phyloP scores from a whole-genome alignment of 2,113 vertebrate genomes.

The Podilymbus podiceps region DNA sequence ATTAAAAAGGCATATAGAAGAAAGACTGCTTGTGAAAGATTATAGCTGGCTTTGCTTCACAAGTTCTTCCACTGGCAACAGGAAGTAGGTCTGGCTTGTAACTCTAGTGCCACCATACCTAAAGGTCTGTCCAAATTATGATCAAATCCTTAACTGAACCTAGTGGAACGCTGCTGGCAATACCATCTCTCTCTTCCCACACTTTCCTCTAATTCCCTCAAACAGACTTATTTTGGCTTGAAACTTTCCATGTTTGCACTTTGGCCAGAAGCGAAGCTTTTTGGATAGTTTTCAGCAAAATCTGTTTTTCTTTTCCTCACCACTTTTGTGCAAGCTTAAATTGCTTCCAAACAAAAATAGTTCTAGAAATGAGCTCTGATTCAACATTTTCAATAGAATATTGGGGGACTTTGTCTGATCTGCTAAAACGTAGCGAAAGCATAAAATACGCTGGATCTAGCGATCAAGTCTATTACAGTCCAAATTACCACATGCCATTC shows the following conservation, averaged over 20 bases:
- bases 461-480: neutral
- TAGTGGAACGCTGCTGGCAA: neutral
- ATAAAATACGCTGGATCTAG: neutral
- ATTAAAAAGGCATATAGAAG: neutral
- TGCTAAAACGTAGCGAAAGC: neutral
- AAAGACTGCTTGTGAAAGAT: neutral
- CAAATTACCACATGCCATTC: neutral
- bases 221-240: neutral
- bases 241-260: neutral
- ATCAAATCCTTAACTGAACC: neutral
- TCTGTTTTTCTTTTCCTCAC: neutral
- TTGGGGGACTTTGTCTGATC: neutral
- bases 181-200: neutral
- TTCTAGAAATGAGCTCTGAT: neutral
- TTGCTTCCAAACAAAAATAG: neutral
- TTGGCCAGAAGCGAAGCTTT: neutral
- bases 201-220: neutral
- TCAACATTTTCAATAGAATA: neutral
- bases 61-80: neutral
- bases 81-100: neutral
- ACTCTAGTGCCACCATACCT: rapidly evolving
- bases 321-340: neutral
- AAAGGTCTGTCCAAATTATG: neutral
- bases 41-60: neutral
- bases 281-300: neutral